Conservation (phyloP, 1,140 invertebrate species). For the Aphis craccivora region DNA sequence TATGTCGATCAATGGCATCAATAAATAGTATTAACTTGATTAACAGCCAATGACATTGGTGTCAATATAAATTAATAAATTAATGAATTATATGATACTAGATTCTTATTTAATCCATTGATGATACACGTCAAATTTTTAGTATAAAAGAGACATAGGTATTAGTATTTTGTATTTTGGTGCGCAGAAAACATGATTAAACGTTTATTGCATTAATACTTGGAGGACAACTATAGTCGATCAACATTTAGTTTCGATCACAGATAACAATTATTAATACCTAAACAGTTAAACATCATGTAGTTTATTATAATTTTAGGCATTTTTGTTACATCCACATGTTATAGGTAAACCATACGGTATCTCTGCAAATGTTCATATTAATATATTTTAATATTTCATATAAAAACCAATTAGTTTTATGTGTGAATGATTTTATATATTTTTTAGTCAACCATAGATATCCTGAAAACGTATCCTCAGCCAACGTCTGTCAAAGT, state of each 20-base stretch:
- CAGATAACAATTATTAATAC: neutral
- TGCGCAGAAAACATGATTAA: neutral
- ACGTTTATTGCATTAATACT: neutral
- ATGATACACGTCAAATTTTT: neutral
- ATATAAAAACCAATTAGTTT: neutral
- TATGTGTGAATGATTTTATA: neutral
- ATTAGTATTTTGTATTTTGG: neutral
- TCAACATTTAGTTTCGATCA: too few species aligned
- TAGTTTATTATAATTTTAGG: neutral
- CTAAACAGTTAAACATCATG: neutral
- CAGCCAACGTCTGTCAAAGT: conserved; percentile 43
- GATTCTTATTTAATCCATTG: neutral
- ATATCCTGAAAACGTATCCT: conserved; percentile 13
- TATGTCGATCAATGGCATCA: too few species aligned
- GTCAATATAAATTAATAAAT: neutral
- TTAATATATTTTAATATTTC: conserved; percentile 12
- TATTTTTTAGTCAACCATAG: neutral
- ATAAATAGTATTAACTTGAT: neutral
- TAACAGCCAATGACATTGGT: neutral
- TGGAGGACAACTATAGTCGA: too few species aligned
- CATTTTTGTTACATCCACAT: neutral
- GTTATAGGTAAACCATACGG: neutral
- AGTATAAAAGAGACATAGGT: neutral
- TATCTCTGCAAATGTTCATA: neutral
- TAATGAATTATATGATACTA: neutral